Evolutionary conservation across 2,113 vertebrate species (phyloP).

Genomic region (Ciconia maguari): DNA sequence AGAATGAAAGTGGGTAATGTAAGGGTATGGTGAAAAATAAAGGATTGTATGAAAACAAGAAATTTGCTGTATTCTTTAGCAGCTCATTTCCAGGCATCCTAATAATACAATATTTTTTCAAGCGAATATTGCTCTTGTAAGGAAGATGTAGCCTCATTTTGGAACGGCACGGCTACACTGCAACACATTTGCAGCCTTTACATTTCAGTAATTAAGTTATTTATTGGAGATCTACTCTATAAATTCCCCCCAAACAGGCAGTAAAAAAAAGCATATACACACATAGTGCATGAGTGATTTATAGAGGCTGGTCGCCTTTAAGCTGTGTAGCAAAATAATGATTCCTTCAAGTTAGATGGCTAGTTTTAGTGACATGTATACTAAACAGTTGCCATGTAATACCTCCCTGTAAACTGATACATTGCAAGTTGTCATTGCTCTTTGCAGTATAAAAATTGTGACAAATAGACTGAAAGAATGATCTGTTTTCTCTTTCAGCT

Average conservation of each 20-base stretch:
- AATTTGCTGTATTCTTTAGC: background rate
- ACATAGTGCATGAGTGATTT: background rate
- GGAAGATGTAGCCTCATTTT: background rate
- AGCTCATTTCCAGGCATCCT: background rate
- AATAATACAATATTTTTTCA: background rate
- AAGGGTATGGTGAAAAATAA: background rate
- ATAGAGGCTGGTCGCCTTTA: background rate
- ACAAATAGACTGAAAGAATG: background rate
- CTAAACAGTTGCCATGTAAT: slow-evolving; percentile 13
- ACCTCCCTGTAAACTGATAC: background rate
- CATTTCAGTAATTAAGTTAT: slow-evolving; percentile 31
- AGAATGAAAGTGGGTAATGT: background rate
- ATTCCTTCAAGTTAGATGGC: background rate
- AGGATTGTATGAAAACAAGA: background rate
- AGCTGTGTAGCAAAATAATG: background rate
- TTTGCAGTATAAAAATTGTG: background rate
- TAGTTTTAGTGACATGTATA: background rate
- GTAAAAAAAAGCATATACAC: background rate
- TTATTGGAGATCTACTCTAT: slow-evolving; percentile 28
- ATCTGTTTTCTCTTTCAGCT: background rate
- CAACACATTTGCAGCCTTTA: background rate
- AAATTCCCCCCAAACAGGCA: background rate
- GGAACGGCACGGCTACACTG: background rate
- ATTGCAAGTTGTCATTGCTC: background rate
- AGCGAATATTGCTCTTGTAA: background rate